Evolutionary conservation across 2,888 invertebrate species (phyloP).

Genomic region (Luperina testacea): DNA sequence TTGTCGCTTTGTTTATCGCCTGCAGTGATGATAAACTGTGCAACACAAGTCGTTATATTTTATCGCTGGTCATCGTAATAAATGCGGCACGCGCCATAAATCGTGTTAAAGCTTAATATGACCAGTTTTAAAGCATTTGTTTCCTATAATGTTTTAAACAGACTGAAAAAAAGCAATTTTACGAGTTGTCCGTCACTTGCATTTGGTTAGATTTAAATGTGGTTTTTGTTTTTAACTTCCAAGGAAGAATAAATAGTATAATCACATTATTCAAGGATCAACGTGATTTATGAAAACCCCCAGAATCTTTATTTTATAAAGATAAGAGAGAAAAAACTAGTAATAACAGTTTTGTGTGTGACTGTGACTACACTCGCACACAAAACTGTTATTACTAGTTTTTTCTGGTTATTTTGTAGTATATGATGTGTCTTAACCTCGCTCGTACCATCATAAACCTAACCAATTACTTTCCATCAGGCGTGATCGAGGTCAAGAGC

Average conservation of each 20-base stretch:
- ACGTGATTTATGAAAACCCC: too few species aligned
- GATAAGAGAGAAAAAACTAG: too few species aligned
- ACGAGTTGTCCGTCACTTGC: background rate
- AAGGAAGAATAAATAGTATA: background rate
- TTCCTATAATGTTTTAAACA: background rate
- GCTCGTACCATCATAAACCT: background rate
- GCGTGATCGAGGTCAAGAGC: background rate
- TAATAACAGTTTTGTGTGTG: too few species aligned
- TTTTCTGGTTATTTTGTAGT: background rate
- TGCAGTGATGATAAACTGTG: slow-evolving; percentile 18
- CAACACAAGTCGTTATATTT: slow-evolving; percentile 9
- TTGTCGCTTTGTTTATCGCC: slow-evolving; percentile 31
- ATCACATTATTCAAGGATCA: too few species aligned
- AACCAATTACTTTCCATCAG: background rate
- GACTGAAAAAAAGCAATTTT: background rate
- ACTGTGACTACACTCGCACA: too few species aligned
- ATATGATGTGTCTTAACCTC: background rate
- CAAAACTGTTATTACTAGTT: background rate
- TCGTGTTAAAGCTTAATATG: slow-evolving; percentile 28
- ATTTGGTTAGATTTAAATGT: background rate
- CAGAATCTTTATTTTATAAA: too few species aligned
- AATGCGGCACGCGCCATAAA: slow-evolving; percentile 23
- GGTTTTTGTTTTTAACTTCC: background rate
- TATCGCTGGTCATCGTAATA: slow-evolving; percentile 16
- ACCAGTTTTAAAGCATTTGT: slow-evolving; percentile 24